Evolutionary conservation across 1,140 invertebrate genomes (phyloP).

Genomic region (Radopholus similis): DNA sequence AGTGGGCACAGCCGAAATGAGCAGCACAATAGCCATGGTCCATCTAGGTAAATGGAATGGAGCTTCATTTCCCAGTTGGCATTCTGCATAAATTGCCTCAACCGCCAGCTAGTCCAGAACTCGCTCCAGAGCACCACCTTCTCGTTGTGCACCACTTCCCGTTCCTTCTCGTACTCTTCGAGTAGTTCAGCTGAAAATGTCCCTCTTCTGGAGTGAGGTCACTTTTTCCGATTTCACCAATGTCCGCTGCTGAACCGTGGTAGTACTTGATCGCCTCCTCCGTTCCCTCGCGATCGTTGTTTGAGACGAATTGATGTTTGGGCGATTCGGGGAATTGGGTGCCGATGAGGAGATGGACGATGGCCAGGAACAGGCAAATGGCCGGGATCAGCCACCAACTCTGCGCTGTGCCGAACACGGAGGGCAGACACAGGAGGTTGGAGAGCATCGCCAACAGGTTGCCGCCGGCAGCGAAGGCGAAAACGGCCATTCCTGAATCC

Average conservation of each 20-base stretch:
- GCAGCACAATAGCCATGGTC: slow-evolving; percentile 24
- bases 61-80: too few species aligned
- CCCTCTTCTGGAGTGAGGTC: slow-evolving; percentile 5
- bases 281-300: background rate
- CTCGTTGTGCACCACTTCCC: background rate
- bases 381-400: slow-evolving; percentile 40
- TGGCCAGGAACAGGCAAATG: slow-evolving; percentile 29
- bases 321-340: slow-evolving; percentile 41
- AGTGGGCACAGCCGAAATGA: slow-evolving; percentile 23
- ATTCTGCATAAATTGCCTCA: slow-evolving; percentile 17
- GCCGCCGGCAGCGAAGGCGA: slow-evolving; percentile 35
- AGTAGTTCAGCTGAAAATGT: slow-evolving; percentile 12
- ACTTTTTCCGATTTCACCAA: slow-evolving; percentile 32
- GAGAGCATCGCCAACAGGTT: slow-evolving; percentile 28
- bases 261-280: background rate
- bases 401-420: slow-evolving; percentile 31
- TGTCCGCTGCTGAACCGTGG: background rate
- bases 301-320: slow-evolving; percentile 44
- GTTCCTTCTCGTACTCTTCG: slow-evolving; percentile 4
- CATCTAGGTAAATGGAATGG: slow-evolving; percentile 21
- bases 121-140: background rate
- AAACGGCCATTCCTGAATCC: background rate
- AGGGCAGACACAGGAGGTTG: slow-evolving; percentile 38
- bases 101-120: slow-evolving; percentile 7
- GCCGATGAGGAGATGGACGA: slow-evolving; percentile 27